Conservation (phyloP, 1,140 invertebrate species). For the Cydia pomonella region DNA sequence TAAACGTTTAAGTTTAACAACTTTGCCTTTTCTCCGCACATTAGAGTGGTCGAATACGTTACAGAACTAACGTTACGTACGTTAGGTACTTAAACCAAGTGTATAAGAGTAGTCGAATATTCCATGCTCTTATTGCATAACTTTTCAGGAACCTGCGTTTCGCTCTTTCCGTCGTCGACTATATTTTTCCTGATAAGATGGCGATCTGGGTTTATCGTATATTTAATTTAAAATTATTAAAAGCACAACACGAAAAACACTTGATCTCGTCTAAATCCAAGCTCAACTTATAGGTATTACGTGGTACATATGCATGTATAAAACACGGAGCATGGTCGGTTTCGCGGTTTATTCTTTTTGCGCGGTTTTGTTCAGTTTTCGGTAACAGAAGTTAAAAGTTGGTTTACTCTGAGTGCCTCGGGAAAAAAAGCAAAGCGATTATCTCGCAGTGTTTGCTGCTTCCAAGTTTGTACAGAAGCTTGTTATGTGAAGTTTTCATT, state of each 20-base stretch:
- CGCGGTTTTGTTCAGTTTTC: slow-evolving; percentile 8
- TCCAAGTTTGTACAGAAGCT: not conserved
- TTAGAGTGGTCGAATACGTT: not conserved
- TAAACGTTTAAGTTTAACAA: slow-evolving; percentile 3
- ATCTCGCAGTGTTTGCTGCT: not conserved
- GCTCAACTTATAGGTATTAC: no score
- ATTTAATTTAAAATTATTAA: no score
- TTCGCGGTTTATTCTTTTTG: not conserved
- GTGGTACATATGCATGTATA: not conserved
- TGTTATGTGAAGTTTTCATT: not conserved
- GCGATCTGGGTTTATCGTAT: no score
- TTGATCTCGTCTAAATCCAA: not conserved
- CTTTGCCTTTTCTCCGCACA: not conserved
- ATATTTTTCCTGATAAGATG: no score
- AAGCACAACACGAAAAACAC: not conserved
- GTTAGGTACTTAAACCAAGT: not conserved
- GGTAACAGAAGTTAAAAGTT: slow-evolving; percentile 17
- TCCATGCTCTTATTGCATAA: not conserved
- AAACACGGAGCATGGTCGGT: slow-evolving; percentile 4
- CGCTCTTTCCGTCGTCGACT: no score
- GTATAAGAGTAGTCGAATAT: not conserved
- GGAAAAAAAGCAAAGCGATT: slow-evolving; percentile 15
- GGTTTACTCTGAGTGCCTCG: not conserved
- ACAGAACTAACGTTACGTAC: not conserved
- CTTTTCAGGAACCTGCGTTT: no score